A percentile compares a stretch with the other conserved stretches of the same genome.
Conservation (phyloP, 2,113 vertebrate species). For the Rhea pennata region DNA sequence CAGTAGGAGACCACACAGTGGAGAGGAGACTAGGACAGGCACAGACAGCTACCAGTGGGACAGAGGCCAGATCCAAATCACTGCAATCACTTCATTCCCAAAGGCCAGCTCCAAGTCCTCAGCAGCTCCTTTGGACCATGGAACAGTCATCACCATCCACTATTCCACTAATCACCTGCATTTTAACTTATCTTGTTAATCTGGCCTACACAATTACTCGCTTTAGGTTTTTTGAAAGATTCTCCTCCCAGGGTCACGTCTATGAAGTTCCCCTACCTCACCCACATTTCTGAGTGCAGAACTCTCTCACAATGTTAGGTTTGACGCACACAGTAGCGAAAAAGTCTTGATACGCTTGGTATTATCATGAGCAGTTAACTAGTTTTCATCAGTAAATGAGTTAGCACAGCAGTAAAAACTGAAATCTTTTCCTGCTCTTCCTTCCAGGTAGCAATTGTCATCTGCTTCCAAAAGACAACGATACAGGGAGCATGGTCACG, state of each 20-base stretch:
- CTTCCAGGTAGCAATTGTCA: neutral
- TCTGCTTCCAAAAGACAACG: neutral
- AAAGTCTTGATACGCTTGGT: neutral
- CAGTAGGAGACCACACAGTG: neutral
- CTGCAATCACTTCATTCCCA: neutral
- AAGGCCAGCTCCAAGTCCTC: neutral
- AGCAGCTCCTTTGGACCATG: neutral
- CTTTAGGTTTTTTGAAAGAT: neutral
- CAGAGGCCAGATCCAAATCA: neutral
- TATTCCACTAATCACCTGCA: neutral
- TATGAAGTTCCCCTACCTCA: neutral
- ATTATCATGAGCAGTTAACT: neutral
- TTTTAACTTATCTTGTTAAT: neutral
- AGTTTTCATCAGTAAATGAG: neutral
- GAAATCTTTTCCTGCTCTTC: neutral
- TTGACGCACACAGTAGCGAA: neutral
- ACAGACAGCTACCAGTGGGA: neutral
- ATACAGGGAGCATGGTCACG: neutral
- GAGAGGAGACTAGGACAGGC: neutral
- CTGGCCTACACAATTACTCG: rapidly evolving
- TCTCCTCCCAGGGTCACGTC: neutral
- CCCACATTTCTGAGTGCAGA: neutral
- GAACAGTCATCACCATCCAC: neutral
- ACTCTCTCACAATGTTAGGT: neutral
- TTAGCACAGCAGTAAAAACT: neutral